phyloP scores from a whole-genome alignment of 2,888 invertebrate genomes.

The Synergus laeviventris region DNA sequence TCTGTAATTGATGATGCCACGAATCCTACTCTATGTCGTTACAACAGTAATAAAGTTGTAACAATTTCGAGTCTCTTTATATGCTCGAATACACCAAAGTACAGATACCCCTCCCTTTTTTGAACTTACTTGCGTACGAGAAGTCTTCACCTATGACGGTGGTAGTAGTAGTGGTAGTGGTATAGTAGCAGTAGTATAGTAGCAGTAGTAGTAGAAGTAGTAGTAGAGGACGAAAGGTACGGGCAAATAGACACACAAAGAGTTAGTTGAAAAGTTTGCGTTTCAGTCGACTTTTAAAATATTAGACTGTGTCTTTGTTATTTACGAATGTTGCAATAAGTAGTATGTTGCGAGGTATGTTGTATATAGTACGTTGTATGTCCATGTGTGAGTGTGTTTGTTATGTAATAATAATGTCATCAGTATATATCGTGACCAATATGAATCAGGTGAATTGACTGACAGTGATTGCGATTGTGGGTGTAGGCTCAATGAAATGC shows the following conservation, averaged over 20 bases:
- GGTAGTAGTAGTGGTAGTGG: conserved; percentile 59
- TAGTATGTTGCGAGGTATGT: background rate
- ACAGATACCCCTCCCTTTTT: conserved; percentile 47
- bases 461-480: conserved; percentile 20
- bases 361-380: conserved; percentile 25
- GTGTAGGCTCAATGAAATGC: conserved; percentile 37
- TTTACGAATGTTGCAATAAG: conserved; percentile 44
- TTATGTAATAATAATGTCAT: conserved; percentile 19
- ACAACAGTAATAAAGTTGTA: conserved; percentile 19
- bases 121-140: conserved; percentile 81
- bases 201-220: conserved; percentile 58
- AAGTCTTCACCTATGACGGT: conserved; percentile 79
- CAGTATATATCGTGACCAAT: conserved; percentile 4
- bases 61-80: conserved; percentile 41
- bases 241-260: conserved; percentile 74
- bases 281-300: conserved; percentile 50
- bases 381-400: conserved; percentile 28
- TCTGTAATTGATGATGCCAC: conserved; percentile 65
- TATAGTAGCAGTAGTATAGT: conserved; percentile 58
- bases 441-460: conserved; percentile 13
- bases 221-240: conserved; percentile 71
- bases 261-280: conserved; percentile 53
- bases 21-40: conserved; percentile 58
- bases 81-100: conserved; percentile 56
- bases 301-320: conserved; percentile 45